Percentiles rank a stretch among this genome's conserved stretches.
These are phyloP conservation scores for Osmoderma eremita DNA, from an alignment of 2,888 invertebrate genomes.

Conservation along the genomic window DNA sequence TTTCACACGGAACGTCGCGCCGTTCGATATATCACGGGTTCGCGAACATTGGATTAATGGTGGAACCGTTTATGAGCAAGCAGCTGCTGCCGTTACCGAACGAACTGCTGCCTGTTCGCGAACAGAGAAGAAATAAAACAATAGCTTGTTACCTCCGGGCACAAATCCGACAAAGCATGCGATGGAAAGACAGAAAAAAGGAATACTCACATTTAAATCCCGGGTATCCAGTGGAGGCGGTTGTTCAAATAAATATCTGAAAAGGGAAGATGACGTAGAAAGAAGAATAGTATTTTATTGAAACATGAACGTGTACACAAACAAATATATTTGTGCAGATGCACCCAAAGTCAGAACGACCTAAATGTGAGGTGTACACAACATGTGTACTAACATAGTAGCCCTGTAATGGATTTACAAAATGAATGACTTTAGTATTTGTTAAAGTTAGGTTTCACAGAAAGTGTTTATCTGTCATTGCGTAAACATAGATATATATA, in stretches of 20 bases:
- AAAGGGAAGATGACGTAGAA: not conserved
- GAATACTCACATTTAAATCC: slow-evolving; percentile 21
- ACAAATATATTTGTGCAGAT: too few relatives aligned
- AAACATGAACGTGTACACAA: not conserved
- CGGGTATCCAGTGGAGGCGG: slow-evolving; percentile 5
- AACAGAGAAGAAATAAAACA: slow-evolving; percentile 26
- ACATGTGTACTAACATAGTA: too few relatives aligned
- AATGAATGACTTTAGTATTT: too few relatives aligned
- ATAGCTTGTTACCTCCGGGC: slow-evolving; percentile 29
- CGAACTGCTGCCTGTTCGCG: slow-evolving; percentile 26
- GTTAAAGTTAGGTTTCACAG: too few relatives aligned
- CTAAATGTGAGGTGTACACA: too few relatives aligned
- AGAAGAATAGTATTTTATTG: not conserved
- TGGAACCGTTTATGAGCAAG: slow-evolving; percentile 33
- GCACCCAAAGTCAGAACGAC: too few relatives aligned
- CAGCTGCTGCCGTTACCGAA: slow-evolving; percentile 36
- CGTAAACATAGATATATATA: too few relatives aligned
- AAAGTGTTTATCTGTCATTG: too few relatives aligned
- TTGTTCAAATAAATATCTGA: slow-evolving; percentile 23
- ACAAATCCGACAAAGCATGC: slow-evolving; percentile 24
- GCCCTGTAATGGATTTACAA: too few relatives aligned
- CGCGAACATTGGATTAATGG: slow-evolving; percentile 27
- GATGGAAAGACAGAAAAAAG: slow-evolving; percentile 7
- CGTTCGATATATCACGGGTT: slow-evolving; percentile 39
- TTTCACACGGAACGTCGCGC: slow-evolving; percentile 38